Base-by-base conservation (phyloP, 2,888 invertebrate genomes). In the Tiliacea aurago region DNA sequence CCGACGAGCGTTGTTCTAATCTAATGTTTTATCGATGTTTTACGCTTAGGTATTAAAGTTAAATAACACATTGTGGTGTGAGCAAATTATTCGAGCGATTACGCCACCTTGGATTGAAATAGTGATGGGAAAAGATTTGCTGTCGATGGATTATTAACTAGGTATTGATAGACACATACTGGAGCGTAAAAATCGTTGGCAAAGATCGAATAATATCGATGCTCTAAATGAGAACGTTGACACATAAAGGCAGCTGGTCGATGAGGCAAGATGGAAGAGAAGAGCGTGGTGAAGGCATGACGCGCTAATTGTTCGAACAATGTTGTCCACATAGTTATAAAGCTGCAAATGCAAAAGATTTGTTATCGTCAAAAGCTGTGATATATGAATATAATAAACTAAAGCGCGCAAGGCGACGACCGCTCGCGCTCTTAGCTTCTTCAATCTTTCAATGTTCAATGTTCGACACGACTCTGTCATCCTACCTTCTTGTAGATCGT, bases 361-460 rank as follows among this genome's bases (percentile, higher is more conserved):
- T 95, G 95, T 96, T 95, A 96, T 96, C 96, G 96, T 96, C 96
- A 96, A 96, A 96, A 96, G 96, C 96, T 96, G 96, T 96, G 96
- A 96, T 96, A 96, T 96, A 95, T 91, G 88, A 94, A 93, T 94
- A 94, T 81, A 94, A 91, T 93, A 93, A 94, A 94, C 91, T 92
- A 92, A 93, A 90, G 92, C 93, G 93, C 93, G 94, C 89, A 88
- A 80, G 78, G 90, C 89, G 86, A 91, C 90, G 92, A 92, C 87
- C 84, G 94, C 93, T 89, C 92, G 93, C 93, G 93, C 92, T 90
- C 87, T 91, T 87, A 86, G 93, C 93, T 93, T 93, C 93, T 94
- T 85, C 87, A 88, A 83, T 89, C 86, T 89, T 86, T 88, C 86
- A 84, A 87, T 86, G 85, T 86, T 89, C 85, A 84, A 87, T 86